Evolutionary conservation across 2,797 vertebrate species (phyloP), one percentile per base, ranked within the genome.

Genomic region (Scolopax bukidnonensis): DNA sequence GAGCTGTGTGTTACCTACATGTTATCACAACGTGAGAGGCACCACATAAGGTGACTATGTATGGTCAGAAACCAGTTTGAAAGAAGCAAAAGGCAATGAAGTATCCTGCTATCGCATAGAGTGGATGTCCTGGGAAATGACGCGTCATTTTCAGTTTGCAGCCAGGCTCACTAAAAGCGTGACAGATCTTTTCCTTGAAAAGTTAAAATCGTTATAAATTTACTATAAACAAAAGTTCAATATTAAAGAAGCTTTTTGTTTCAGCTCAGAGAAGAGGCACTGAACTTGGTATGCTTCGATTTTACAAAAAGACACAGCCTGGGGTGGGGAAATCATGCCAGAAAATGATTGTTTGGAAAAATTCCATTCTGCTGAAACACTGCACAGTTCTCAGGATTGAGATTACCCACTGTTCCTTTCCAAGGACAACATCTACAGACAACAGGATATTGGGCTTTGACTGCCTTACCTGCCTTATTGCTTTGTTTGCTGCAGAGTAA

Each of bases 401-500:
- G 74, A 8, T 47, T 2, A 7, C 25, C 6, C 1, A 14, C 18
- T 15, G 38, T 6, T 53, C 13, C 81, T 59, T 65, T 41, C 60
- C 48, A 19, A 20, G n/a, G 57, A 28, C 32, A 41, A 5, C 1
- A 4, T 1, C 57, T 41, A 28, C 59, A 65, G 71, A 23, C 40
- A n/a, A 12, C 0, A 27, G 53, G 33, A 5, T 36, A 12, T 7
- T 40, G 18, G 28, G 43, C 63, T 13, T 12, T 11, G 38, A 7
- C 6, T 69, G 83, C 51, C 41, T 95, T 45, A 99, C 99, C 98
- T 99, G 99, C 96, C 99, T 98, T 23, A 99, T 95, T 19, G 99
- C 99, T 98, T 99, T 99, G 95, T 98, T 99, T 38, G 99, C 99
- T 64, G 98, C 98, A 6, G 93, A 98, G 92, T 99, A 99, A 96